A percentile compares a stretch with the other conserved stretches of the same genome.
Conservation (phyloP, 2,888 invertebrate genomes). For the Eledona agricola region DNA sequence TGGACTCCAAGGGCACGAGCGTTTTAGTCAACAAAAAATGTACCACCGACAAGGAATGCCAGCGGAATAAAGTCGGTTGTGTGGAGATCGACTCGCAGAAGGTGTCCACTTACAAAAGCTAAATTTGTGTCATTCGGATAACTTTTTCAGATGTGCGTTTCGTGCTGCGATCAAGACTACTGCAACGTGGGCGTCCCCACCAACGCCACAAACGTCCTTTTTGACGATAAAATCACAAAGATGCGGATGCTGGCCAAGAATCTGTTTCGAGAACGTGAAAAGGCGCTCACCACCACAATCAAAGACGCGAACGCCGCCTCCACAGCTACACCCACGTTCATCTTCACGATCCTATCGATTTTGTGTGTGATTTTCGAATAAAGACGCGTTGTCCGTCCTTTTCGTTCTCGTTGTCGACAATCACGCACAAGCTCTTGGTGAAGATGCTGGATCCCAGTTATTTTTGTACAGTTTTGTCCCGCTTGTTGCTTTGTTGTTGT, state of each 20-base stretch:
- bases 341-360: slow-evolving; percentile 6
- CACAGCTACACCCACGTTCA: slow-evolving; percentile 54
- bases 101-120: slow-evolving; percentile 55
- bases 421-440: slow-evolving; percentile 17
- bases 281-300: slow-evolving; percentile 60
- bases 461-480: slow-evolving; percentile 23
- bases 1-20: slow-evolving; percentile 71
- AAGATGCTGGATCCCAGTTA: slow-evolving; percentile 3
- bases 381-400: slow-evolving; percentile 11
- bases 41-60: slow-evolving; percentile 69
- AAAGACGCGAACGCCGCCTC: slow-evolving; percentile 52
- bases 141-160: slow-evolving; percentile 67
- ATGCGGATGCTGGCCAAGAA: slow-evolving; percentile 62
- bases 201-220: slow-evolving; percentile 68
- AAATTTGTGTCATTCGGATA: slow-evolving; percentile 5
- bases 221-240: slow-evolving; percentile 63
- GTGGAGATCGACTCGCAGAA: slow-evolving; percentile 70
- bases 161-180: slow-evolving; percentile 71
- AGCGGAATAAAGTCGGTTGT: slow-evolving; percentile 69
- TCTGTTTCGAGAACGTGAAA: slow-evolving; percentile 59
- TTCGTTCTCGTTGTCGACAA: slow-evolving; percentile 19
- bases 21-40: slow-evolving; percentile 73
- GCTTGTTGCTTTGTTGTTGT: too few relatives aligned
- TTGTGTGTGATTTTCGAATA: slow-evolving; percentile 14
- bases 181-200: slow-evolving; percentile 70